phyloP scores from a whole-genome alignment of 2,797 vertebrate species.

The Squalus acanthias region DNA sequence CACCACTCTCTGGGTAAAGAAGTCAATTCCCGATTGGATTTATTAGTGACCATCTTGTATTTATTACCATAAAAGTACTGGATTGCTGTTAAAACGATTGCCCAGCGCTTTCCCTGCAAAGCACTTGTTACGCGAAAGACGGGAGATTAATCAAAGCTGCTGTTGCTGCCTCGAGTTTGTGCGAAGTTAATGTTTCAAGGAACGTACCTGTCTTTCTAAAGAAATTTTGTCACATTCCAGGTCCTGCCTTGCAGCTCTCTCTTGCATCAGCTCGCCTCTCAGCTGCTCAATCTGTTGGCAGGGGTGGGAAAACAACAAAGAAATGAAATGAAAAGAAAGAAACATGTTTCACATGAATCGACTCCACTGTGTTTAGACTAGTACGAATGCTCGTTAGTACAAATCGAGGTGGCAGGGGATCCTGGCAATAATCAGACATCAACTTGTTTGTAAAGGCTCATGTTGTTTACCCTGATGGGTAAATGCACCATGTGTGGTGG shows the following conservation, averaged over 20 bases:
- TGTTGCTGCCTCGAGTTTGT: not conserved
- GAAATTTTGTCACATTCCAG: constrained; percentile 88
- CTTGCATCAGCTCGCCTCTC: constrained; percentile 85
- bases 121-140: not conserved
- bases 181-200: not conserved
- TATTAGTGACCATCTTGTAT: too few relatives aligned
- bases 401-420: not conserved
- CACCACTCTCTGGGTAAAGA: too few relatives aligned
- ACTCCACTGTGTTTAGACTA: not conserved
- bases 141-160: not conserved
- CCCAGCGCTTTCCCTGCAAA: not conserved
- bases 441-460: not conserved
- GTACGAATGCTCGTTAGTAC: not conserved
- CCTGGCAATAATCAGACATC: not conserved
- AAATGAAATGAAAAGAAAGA: too few relatives aligned
- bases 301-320: not conserved
- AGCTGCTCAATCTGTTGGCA: constrained; percentile 76
- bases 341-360: too few relatives aligned
- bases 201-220: constrained; percentile 81
- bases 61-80: too few relatives aligned
- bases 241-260: constrained; percentile 81
- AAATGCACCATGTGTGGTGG: not conserved
- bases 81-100: not conserved
- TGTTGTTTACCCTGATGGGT: not conserved
- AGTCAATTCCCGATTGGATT: too few relatives aligned